Conservation (phyloP, 2,113 vertebrate genomes). For the Baryphthengus martii region DNA sequence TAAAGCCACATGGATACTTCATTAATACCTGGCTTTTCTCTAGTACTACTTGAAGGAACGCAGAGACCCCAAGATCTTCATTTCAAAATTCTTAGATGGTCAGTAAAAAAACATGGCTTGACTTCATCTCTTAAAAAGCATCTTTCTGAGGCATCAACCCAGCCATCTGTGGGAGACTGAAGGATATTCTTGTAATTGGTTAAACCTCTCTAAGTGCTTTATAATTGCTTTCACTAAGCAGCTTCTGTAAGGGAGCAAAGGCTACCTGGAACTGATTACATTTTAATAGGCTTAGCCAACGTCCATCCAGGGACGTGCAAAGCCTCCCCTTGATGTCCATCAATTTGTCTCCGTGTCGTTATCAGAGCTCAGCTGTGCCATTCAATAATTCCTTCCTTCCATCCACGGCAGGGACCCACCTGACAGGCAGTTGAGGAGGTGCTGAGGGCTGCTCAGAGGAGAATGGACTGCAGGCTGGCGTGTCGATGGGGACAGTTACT, state of each 20-base stretch:
- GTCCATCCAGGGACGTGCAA: neutral
- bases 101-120: neutral
- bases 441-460: neutral
- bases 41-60: neutral
- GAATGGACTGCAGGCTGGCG: neutral
- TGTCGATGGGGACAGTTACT: accelerated
- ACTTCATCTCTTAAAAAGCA: neutral
- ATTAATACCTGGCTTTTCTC: neutral
- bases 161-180: neutral
- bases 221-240: slow-evolving; percentile 28
- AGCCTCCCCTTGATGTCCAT: neutral
- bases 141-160: neutral
- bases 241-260: neutral
- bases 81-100: neutral
- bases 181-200: neutral
- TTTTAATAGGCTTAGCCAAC: neutral
- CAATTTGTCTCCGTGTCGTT: neutral
- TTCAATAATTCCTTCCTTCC: neutral
- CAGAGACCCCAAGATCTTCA: neutral
- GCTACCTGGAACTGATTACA: neutral
- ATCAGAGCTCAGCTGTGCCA: neutral
- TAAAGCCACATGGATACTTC: neutral
- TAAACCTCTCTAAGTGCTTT: slow-evolving; percentile 24
- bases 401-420: accelerated
- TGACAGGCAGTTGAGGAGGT: neutral